These are phyloP conservation scores for Chromoteleia sp. DNA, from an alignment of 2,888 invertebrate species.

Conservation along the genomic window DNA sequence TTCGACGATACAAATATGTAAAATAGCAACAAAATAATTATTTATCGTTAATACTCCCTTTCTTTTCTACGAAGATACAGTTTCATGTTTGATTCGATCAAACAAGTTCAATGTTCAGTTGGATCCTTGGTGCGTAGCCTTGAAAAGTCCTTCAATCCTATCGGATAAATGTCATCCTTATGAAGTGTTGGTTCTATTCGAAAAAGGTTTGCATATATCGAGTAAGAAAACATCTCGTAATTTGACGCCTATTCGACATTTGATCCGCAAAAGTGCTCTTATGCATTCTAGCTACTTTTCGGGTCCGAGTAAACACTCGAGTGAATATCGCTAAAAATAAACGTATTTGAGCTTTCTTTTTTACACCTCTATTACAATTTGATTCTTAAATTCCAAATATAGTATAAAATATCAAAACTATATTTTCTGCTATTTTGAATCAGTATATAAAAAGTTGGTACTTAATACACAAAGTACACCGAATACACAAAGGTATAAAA, in stretches of 20 bases:
- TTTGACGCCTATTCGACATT: slow-evolving; percentile 74
- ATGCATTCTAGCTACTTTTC: slow-evolving; percentile 59
- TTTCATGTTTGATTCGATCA: slow-evolving; percentile 18
- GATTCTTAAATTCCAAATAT: slow-evolving; percentile 1
- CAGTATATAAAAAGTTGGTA: too few relatives aligned
- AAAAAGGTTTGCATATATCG: slow-evolving; percentile 43
- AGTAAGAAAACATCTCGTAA: slow-evolving; percentile 68
- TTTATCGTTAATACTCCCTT: neutral
- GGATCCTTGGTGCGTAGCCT: slow-evolving; percentile 28
- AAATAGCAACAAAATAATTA: too few relatives aligned
- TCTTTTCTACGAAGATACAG: neutral
- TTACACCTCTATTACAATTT: slow-evolving; percentile 18
- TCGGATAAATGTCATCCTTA: slow-evolving; percentile 64
- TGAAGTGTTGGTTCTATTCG: slow-evolving; percentile 47
- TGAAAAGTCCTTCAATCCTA: slow-evolving; percentile 46
- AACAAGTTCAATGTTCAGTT: slow-evolving; percentile 18
- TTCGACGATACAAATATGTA: too few relatives aligned
- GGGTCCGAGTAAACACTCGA: slow-evolving; percentile 46
- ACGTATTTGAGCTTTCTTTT: slow-evolving; percentile 27
- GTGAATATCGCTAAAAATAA: slow-evolving; percentile 53
- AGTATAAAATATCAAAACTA: slow-evolving; percentile 16
- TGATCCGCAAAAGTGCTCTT: slow-evolving; percentile 67
- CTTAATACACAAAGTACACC: too few relatives aligned
- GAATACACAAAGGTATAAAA: too few relatives aligned
- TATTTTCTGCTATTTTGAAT: too few relatives aligned